Evolutionary conservation across 2,113 vertebrate species (phyloP).

Genomic region (Tretioscincus oriximinensis): DNA sequence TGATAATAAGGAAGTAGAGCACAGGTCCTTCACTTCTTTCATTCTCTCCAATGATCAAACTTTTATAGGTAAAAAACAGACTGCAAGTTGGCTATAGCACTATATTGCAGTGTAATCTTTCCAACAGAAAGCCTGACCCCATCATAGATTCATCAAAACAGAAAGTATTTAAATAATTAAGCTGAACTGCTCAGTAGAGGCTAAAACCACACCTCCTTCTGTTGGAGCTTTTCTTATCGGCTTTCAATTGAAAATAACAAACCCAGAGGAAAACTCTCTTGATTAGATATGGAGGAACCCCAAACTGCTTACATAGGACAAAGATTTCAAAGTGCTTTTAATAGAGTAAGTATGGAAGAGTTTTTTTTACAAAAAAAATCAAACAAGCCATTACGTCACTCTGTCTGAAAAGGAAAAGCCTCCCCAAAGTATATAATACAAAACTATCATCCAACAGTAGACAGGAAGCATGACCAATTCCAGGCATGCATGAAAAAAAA

Average conservation of each 20-base stretch:
- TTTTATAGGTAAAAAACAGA: no score
- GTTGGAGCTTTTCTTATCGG: not conserved
- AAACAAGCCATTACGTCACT: constrained; percentile 31
- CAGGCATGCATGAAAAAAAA: not conserved
- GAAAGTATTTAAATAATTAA: not conserved
- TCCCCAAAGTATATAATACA: constrained; percentile 11
- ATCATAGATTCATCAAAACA: not conserved
- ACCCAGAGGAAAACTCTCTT: constrained; percentile 21
- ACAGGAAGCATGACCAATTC: not conserved
- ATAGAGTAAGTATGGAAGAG: not conserved
- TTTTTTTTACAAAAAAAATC: constrained; percentile 27
- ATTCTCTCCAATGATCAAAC: no score
- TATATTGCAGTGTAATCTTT: not conserved
- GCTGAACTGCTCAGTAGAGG: not conserved
- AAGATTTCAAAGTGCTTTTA: constrained; percentile 2
- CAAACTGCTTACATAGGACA: constrained; percentile 11
- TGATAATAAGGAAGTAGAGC: no score
- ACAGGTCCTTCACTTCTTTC: no score
- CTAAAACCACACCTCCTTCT: not conserved
- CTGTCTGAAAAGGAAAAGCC: constrained; percentile 41
- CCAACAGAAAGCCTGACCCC: not conserved
- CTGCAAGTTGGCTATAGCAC: no score
- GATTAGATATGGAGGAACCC: constrained; percentile 8
- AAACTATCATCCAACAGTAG: constrained; percentile 9
- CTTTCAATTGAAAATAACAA: not conserved